Evolutionary conservation across 2,888 invertebrate genomes (phyloP).

Genomic region (Bugula neritina): DNA sequence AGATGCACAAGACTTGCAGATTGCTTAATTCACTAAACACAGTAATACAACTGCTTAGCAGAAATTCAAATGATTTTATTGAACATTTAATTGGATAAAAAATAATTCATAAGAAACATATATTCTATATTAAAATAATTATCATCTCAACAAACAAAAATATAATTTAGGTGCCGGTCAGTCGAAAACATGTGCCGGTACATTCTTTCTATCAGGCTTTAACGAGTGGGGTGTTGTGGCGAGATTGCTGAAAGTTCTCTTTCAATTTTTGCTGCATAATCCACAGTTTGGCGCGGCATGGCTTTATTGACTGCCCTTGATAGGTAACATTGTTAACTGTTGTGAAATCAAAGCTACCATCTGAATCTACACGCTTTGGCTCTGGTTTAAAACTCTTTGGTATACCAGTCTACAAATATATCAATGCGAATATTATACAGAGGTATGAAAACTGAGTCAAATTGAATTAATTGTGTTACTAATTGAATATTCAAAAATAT

Average conservation of each 20-base stretch:
- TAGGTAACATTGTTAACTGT: constrained; percentile 41
- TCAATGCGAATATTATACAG: background rate
- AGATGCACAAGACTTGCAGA: no score
- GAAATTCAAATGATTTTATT: no score
- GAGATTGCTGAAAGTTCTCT: constrained; percentile 22
- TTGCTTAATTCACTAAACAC: no score
- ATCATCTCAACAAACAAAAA: background rate
- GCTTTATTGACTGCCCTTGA: constrained; percentile 37
- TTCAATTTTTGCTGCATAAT: constrained; percentile 41
- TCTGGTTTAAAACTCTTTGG: constrained; percentile 35
- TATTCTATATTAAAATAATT: background rate
- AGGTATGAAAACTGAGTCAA: no score
- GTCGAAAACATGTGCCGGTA: no score
- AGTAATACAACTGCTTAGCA: no score
- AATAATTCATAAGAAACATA: background rate
- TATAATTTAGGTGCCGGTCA: background rate
- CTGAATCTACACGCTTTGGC: constrained; percentile 33
- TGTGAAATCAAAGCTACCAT: constrained; percentile 39
- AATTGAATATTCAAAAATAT: no score
- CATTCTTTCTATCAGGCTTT: background rate
- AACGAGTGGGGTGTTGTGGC: constrained; percentile 17
- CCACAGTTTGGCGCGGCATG: constrained; percentile 40
- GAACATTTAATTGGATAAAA: background rate
- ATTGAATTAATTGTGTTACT: no score
- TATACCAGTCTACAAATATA: constrained; percentile 10